Base-by-base conservation (phyloP, 2,113 vertebrate genomes). In the Fukomys damarensis region DNA sequence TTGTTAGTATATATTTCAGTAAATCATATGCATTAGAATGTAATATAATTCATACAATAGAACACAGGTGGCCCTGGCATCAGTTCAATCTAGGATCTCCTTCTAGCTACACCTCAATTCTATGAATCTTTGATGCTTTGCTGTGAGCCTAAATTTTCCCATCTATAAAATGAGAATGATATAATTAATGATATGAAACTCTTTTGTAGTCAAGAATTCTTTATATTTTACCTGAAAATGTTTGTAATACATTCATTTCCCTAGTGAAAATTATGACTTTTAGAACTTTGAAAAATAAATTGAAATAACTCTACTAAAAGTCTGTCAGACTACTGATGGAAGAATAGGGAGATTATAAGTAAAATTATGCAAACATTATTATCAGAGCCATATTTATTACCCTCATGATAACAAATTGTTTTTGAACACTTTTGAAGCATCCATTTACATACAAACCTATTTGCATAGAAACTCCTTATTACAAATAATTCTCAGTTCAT, bases 401-500 rank as follows among this genome's bases (percentile, higher is more conserved):
- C 70, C 28, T 94, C 91, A 95, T 89, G 92, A 95, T 81, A 97
- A 93, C 92, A 97, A 97, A 97, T 61, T 87, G 85, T 96, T 97
- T 97, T 96, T 83, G 94, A 94, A 91, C 85, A 93, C 63, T 86
- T 97, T 93, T 91, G 82, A 95, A 88, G 58, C 76, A 91, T 77
- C 26, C 56, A 94, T 95, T 97, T 97, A 94, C 70, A 96, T 97
- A 93, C n/a, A 97, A 97, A 95, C 88, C 86, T 77, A 95, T 97
- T 97, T 97, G 95, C 65, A 95, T 95, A 96, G 92, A 97, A 94
- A 97, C 96, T 96, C 38, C 63, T 97, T 81, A 94, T 96, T 95
- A 95, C 89, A 95, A 97, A 96, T 97, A 95, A 95, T 96, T 97
- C 95, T 97, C 96, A 95, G 81, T 96, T 97, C 86, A 97, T 95